Evolutionary conservation across 2,888 invertebrate genomes (phyloP).

Genomic region (Leptarthrus brevirostris): DNA sequence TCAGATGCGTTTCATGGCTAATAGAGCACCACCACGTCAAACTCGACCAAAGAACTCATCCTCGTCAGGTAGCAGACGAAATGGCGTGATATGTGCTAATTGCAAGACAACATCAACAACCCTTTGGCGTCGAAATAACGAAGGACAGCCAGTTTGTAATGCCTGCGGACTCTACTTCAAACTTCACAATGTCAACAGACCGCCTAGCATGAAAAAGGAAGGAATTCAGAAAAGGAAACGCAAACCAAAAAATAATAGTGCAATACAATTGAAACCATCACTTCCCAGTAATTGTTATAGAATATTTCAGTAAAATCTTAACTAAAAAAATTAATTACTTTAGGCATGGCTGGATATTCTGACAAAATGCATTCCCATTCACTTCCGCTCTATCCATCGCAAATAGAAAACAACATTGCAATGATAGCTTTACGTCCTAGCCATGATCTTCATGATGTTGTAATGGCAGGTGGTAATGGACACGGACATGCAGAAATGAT

Average conservation of each 20-base stretch:
- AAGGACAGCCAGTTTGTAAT: slow-evolving; percentile 88
- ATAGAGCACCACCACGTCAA: slow-evolving; percentile 59
- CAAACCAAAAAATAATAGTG: slow-evolving; percentile 76
- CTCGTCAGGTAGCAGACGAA: slow-evolving; percentile 63
- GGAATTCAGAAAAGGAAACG: slow-evolving; percentile 97
- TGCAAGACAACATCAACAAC: slow-evolving; percentile 78
- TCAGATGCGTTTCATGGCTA: not conserved
- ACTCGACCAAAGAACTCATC: slow-evolving; percentile 61
- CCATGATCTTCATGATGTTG: slow-evolving; percentile 61
- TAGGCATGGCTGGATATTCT: slow-evolving; percentile 34
- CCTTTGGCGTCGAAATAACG: slow-evolving; percentile 87
- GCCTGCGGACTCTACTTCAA: slow-evolving; percentile 74
- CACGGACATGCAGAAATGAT: slow-evolving; percentile 9
- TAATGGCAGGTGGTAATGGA: slow-evolving; percentile 55
- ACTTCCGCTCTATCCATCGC: slow-evolving; percentile 63
- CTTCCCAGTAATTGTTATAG: slow-evolving; percentile 57
- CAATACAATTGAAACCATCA: slow-evolving; percentile 55
- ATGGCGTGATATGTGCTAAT: slow-evolving; percentile 71
- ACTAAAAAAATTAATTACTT: not conserved
- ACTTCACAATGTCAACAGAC: slow-evolving; percentile 77
- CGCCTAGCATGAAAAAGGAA: slow-evolving; percentile 98
- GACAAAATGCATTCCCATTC: slow-evolving; percentile 54
- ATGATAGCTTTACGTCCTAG: slow-evolving; percentile 4
- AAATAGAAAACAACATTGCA: slow-evolving; percentile 51
- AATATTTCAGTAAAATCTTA: not conserved